These are phyloP conservation scores for Dermatemys mawii DNA, from an alignment of 2,113 vertebrate species.

Conservation along the genomic window DNA sequence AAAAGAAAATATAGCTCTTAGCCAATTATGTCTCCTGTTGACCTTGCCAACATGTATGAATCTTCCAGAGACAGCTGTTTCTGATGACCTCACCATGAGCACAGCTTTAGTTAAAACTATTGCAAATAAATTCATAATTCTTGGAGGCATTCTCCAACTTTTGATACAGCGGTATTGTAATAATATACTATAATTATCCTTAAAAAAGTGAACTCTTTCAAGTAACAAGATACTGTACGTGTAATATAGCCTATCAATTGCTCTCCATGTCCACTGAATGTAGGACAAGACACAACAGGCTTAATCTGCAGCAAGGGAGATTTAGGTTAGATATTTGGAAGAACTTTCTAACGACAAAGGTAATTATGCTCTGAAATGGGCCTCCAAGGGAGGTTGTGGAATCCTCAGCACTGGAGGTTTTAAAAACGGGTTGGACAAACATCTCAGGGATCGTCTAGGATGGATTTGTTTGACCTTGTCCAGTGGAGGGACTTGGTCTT, in stretches of 20 bases:
- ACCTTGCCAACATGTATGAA: neutral
- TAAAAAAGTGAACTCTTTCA: neutral
- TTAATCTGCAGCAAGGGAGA: neutral
- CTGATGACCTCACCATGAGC: neutral
- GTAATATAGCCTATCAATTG: neutral
- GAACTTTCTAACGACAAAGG: neutral
- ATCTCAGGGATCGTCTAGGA: neutral
- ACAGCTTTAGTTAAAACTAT: neutral
- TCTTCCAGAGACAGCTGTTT: neutral
- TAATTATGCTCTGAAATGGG: neutral
- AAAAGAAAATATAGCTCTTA: neutral
- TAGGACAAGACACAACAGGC: neutral
- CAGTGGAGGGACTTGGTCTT: neutral
- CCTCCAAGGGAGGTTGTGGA: neutral
- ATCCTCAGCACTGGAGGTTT: neutral
- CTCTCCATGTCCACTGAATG: neutral
- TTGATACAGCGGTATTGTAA: neutral
- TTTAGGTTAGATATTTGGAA: neutral
- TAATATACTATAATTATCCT: neutral
- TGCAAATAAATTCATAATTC: neutral
- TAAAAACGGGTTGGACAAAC: neutral
- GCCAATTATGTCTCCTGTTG: conserved; percentile 33
- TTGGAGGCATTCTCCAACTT: rapidly evolving
- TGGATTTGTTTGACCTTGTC: neutral
- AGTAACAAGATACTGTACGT: neutral